Percentiles rank a stretch among this genome's conserved stretches.
Evolutionary conservation across 2,113 vertebrate genomes (phyloP).

Genomic region (Chinchilla lanigera): DNA sequence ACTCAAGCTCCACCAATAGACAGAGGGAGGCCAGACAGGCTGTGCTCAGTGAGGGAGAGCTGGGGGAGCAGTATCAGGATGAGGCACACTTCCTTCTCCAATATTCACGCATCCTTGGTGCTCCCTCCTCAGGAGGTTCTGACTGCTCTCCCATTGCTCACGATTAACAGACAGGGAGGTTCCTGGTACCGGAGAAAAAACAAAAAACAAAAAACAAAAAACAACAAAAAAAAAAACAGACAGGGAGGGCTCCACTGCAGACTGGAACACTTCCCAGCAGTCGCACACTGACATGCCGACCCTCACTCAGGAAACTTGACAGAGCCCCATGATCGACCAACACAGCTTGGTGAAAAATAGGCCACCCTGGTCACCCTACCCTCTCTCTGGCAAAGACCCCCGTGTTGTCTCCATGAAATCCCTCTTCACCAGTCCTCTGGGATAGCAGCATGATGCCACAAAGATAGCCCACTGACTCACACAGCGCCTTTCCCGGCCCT

Average conservation of each 20-base stretch:
- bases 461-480: constrained; percentile 51
- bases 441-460: constrained; percentile 35
- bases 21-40: not conserved
- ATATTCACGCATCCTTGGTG: too few species aligned
- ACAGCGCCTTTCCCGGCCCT: constrained; percentile 47
- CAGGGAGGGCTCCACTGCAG: not conserved
- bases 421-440: not conserved
- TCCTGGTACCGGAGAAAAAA: too few species aligned
- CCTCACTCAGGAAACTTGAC: not conserved
- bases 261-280: constrained; percentile 6
- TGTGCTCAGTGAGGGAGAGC: not conserved
- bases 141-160: not conserved
- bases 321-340: not conserved
- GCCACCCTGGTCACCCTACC: not conserved
- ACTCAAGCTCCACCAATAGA: not conserved
- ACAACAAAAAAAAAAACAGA: too few species aligned
- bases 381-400: constrained; percentile 56
- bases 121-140: not conserved
- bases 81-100: not conserved
- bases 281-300: not conserved
- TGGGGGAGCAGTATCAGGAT: not conserved
- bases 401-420: constrained; percentile 19
- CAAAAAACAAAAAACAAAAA: too few species aligned
- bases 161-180: not conserved
- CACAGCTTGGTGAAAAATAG: constrained; percentile 50